Percentiles rank a stretch among this genome's conserved stretches.
These are phyloP conservation scores for Oscheius sp. DNA, from an alignment of 2,888 invertebrate genomes.

Conservation along the genomic window DNA sequence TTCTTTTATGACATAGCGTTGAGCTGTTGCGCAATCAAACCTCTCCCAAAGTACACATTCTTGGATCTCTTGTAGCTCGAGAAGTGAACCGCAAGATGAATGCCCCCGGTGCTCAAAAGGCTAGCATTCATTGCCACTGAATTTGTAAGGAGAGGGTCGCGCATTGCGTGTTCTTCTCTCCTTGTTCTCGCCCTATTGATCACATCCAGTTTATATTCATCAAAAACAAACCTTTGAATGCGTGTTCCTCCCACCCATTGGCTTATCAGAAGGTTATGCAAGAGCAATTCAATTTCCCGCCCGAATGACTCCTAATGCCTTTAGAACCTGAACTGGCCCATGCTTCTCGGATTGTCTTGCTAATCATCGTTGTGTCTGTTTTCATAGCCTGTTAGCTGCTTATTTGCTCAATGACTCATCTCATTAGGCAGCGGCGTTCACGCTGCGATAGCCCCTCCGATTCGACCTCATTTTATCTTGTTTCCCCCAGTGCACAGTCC, in stretches of 20 bases:
- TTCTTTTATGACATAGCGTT: no score
- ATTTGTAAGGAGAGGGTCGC: conserved; percentile 25
- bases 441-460: conserved; percentile 6
- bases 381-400: no score
- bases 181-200: conserved; percentile 30
- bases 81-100: conserved; percentile 12
- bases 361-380: no score
- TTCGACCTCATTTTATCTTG: no score
- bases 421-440: not conserved
- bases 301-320: not conserved
- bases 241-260: not conserved
- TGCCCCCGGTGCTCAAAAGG: not conserved
- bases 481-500: no score
- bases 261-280: not conserved
- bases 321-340: no score
- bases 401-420: not conserved
- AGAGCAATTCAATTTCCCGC: conserved; percentile 22
- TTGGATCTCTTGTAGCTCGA: not conserved
- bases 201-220: conserved; percentile 21
- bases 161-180: conserved; percentile 14
- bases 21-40: no score
- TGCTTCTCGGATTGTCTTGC: no score
- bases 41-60: not conserved
- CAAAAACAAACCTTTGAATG: not conserved
- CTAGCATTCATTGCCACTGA: conserved; percentile 30